phyloP scores from a whole-genome alignment of 2,113 vertebrate species.

The Cacatua alba region DNA sequence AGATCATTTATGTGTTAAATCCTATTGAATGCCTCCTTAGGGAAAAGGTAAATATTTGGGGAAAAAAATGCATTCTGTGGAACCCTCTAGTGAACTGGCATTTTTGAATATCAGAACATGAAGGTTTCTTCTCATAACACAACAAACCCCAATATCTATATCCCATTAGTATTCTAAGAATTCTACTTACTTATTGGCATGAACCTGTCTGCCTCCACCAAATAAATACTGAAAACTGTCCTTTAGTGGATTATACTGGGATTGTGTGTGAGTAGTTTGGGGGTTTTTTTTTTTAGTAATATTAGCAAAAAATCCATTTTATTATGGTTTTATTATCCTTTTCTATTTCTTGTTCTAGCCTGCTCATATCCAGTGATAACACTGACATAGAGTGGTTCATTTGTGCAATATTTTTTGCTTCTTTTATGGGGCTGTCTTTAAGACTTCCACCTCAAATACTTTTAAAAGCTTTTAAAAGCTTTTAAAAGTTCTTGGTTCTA shows the following conservation, averaged over 20 bases:
- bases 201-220: background rate
- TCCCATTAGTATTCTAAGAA: background rate
- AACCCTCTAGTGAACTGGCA: background rate
- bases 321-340: background rate
- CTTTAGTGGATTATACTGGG: background rate
- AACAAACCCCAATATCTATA: background rate
- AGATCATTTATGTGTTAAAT: background rate
- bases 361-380: background rate
- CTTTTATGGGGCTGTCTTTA: constrained; percentile 14
- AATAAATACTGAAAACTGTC: background rate
- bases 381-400: background rate
- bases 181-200: background rate
- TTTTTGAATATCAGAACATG: background rate
- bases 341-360: background rate
- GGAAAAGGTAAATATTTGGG: background rate
- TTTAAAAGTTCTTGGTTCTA: constrained; percentile 32
- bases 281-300: background rate
- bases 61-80: background rate
- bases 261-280: background rate
- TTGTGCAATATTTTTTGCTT: background rate
- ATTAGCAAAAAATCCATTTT: background rate
- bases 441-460: constrained; percentile 28
- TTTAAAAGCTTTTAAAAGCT: constrained; percentile 47
- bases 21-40: background rate
- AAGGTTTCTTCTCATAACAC: background rate